Evolutionary conservation across 2,113 vertebrate genomes (phyloP).

Genomic region (Pelusios castaneus): DNA sequence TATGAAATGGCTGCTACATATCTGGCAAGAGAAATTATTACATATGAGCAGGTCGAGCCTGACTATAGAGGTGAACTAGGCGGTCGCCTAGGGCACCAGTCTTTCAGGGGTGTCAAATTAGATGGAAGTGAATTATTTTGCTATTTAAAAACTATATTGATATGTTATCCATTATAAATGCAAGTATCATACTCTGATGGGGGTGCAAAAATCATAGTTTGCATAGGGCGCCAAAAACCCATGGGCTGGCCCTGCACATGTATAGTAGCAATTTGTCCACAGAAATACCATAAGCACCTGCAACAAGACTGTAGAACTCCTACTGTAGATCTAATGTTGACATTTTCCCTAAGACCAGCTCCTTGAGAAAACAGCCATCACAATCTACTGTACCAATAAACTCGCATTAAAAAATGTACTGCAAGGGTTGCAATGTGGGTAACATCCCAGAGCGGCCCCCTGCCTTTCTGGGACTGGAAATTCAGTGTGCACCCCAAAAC

Average conservation of each 20-base stretch:
- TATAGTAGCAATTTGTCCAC: slow-evolving; percentile 40
- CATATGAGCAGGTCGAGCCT: too few relatives aligned
- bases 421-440: neutral
- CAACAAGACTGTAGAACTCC: neutral
- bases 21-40: slow-evolving; percentile 39
- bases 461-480: neutral
- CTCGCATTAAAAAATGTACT: neutral
- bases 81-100: too few relatives aligned
- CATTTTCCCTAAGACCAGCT: neutral
- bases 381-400: neutral
- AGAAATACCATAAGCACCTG: neutral
- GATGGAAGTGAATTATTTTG: too few relatives aligned
- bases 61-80: too few relatives aligned
- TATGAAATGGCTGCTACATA: slow-evolving; percentile 56
- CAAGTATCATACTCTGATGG: too few relatives aligned
- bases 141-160: too few relatives aligned
- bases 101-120: too few relatives aligned
- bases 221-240: too few relatives aligned
- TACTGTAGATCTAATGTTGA: neutral
- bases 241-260: too few relatives aligned
- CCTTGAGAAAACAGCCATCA: neutral
- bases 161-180: too few relatives aligned
- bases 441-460: neutral
- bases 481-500: neutral
- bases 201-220: too few relatives aligned